Conservation (phyloP, 2,113 vertebrate genomes). For the Todiramphus saurophagus region DNA sequence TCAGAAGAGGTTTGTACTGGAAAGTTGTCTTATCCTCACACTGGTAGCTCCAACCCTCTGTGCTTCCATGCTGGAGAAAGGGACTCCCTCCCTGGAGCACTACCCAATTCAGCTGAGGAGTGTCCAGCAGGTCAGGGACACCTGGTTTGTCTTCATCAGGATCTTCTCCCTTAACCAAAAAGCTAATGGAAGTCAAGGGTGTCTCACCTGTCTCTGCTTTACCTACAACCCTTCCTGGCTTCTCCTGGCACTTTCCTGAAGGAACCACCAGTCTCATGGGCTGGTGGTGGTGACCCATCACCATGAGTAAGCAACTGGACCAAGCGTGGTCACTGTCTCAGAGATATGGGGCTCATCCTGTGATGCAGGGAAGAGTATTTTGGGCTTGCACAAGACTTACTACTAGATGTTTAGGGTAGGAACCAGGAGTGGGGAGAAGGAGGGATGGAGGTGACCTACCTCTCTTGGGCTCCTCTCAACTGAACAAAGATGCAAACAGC, state of each 20-base stretch:
- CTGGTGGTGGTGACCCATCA: background rate
- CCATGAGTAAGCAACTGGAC: accelerated
- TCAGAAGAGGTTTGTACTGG: background rate
- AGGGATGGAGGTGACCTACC: accelerated
- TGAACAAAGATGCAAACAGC: background rate
- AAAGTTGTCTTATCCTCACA: background rate
- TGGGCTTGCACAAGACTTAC: background rate
- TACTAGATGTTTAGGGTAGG: no score
- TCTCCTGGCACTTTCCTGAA: background rate
- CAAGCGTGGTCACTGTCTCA: background rate
- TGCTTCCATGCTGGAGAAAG: background rate
- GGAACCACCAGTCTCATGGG: accelerated
- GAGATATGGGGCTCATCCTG: background rate
- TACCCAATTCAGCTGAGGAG: background rate
- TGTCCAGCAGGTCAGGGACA: background rate
- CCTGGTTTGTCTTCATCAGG: accelerated
- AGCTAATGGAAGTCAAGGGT: background rate
- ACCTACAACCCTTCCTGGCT: background rate
- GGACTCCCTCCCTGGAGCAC: background rate
- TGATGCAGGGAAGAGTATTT: background rate
- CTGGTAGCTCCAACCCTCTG: background rate
- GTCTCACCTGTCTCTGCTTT: background rate
- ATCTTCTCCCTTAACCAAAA: background rate
- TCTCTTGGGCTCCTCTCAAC: accelerated
- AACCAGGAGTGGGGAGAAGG: background rate